Base-by-base conservation (phyloP, 2,113 vertebrate species). In the Laticauda laticaudata region DNA sequence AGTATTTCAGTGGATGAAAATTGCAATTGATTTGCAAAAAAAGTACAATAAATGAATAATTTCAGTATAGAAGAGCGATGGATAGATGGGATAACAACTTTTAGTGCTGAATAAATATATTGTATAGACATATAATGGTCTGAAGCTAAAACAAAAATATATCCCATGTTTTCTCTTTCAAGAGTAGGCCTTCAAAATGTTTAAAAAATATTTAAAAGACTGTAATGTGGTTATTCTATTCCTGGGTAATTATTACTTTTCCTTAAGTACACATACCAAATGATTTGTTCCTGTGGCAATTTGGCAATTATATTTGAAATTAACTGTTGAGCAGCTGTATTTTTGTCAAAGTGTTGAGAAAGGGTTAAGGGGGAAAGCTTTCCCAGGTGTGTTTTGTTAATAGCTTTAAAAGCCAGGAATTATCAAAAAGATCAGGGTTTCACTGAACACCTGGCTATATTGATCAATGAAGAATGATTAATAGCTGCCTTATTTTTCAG, bases 1-100 rank as follows among this genome's bases (percentile, higher is more conserved):
- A 88, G 55, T 91, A 54, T 96, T 95, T 91, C 95, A 93, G 97
- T 97, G 96, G 96, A 96, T 95, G 18, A 93, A 93, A 96, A 93
- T 94, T 95, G 34, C 61, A 75, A 96, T 96, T 96, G 91, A 95
- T 93, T 95, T 95, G 90, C 91, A 57, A 93, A 94, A 48, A 90
- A 93, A 48, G 92, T 96, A 90, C 95, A 95, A 92, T 26, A 89
- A 92, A 94, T 92, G 93, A 96, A 94, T 95, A 93, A 93, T 90
- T 95, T 14, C 9, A 85, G 29, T 87, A 0, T 21, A 86, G n/a
- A 21, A 69, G 56, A 88, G 26, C 23, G 1, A 1, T 0, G 8
- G 2, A 2, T 0, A 0, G 91, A 90, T 92, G 86, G 87, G 90
- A 11, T n/a, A 0, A 3, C 93, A 94, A 94, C 64, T 93, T 75